Percentiles rank a stretch among this genome's conserved stretches.
phyloP scores from a whole-genome alignment of 2,113 vertebrate genomes.

The Rallus limicola region DNA sequence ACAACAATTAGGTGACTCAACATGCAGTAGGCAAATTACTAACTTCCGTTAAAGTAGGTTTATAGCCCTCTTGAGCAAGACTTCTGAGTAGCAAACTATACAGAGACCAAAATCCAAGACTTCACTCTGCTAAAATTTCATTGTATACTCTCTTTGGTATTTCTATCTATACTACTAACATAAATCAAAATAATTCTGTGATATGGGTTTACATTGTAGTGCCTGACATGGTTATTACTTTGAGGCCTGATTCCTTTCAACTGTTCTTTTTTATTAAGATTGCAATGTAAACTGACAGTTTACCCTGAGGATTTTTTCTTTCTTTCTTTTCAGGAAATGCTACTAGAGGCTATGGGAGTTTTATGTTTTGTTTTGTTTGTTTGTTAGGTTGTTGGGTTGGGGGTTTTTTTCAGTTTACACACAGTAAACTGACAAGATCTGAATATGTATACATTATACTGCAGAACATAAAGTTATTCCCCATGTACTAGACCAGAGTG shows the following conservation, averaged over 20 bases:
- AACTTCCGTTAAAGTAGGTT: constrained; percentile 69
- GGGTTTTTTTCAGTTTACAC: constrained; percentile 15
- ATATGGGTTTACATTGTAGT: constrained; percentile 43
- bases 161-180: constrained; percentile 39
- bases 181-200: constrained; percentile 72
- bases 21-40: constrained; percentile 71
- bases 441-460: neutral
- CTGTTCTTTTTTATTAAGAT: constrained; percentile 53
- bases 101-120: constrained; percentile 42
- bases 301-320: constrained; percentile 1
- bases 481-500: neutral
- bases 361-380: neutral
- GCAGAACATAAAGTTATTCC: neutral
- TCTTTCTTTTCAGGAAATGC: constrained; percentile 19
- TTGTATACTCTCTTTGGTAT: constrained; percentile 31
- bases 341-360: neutral
- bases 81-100: constrained; percentile 53
- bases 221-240: constrained; percentile 52
- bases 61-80: constrained; percentile 63
- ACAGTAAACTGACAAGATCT: constrained; percentile 44
- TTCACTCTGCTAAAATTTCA: constrained; percentile 36
- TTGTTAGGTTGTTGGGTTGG: neutral
- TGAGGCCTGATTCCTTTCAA: constrained; percentile 30
- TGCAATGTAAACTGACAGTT: constrained; percentile 57
- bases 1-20: constrained; percentile 76